Conservation (phyloP, 2,888 invertebrate genomes). For the Xestia rhomboidea region DNA sequence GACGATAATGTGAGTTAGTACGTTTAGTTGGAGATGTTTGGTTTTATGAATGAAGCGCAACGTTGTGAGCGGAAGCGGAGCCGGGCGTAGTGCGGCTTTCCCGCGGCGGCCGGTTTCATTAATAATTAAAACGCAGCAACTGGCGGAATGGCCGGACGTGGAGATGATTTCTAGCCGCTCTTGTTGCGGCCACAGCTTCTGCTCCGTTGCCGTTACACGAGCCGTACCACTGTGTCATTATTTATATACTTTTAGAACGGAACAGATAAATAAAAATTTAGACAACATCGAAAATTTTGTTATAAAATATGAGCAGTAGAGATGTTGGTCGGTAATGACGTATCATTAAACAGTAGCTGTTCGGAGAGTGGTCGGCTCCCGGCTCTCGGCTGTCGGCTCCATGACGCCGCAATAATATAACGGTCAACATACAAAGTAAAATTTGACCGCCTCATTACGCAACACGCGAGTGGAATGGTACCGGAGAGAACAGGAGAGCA, state of each 20-base stretch:
- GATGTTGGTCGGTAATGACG: constrained; percentile 72
- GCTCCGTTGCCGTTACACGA: constrained; percentile 68
- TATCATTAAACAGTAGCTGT: constrained; percentile 85
- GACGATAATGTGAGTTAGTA: constrained; percentile 67
- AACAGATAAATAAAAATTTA: constrained; percentile 68
- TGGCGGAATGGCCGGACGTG: constrained; percentile 89
- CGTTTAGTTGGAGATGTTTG: constrained; percentile 68
- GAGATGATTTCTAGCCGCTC: constrained; percentile 89
- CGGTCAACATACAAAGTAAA: constrained; percentile 85
- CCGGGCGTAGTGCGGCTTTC: constrained; percentile 90
- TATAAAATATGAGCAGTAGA: constrained; percentile 69
- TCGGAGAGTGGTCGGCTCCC: constrained; percentile 72
- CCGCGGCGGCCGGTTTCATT: constrained; percentile 89
- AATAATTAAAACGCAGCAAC: constrained; percentile 90
- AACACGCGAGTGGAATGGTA: constrained; percentile 81
- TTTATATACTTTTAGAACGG: constrained; percentile 67
- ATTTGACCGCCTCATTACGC: constrained; percentile 87
- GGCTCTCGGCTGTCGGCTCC: constrained; percentile 68
- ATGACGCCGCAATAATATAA: constrained; percentile 84
- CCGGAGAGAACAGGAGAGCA: constrained; percentile 75
- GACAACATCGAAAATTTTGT: constrained; percentile 61
- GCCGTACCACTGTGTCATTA: constrained; percentile 59
- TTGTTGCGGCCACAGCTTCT: constrained; percentile 79
- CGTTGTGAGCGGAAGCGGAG: constrained; percentile 89
- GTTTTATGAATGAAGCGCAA: constrained; percentile 90